phyloP scores from a whole-genome alignment of 2,888 invertebrate genomes.

The Spisula subtruncata region DNA sequence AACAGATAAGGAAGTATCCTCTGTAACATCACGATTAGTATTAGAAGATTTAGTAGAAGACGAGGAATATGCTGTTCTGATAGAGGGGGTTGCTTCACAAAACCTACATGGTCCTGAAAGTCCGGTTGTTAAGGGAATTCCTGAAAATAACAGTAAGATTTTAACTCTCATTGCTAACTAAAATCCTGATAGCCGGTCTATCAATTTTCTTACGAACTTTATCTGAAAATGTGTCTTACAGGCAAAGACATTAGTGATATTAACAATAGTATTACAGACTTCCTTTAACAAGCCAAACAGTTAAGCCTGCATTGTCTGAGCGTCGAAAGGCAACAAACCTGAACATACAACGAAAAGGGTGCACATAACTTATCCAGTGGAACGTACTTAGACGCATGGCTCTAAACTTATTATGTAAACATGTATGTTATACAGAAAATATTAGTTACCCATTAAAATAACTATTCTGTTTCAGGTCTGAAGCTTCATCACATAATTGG shows the following conservation, averaged over 20 bases:
- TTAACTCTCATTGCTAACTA: too few species aligned
- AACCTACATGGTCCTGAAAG: not conserved
- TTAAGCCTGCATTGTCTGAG: too few species aligned
- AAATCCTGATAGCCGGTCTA: too few species aligned
- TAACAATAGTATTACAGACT: too few species aligned
- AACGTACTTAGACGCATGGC: not conserved
- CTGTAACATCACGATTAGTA: not conserved
- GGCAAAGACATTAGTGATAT: too few species aligned
- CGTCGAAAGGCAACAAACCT: too few species aligned
- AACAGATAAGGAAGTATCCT: not conserved
- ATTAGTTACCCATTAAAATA: not conserved
- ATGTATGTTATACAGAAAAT: not conserved
- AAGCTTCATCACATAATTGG: not conserved
- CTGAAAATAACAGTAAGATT: not conserved
- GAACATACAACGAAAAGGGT: not conserved
- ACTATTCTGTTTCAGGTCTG: not conserved
- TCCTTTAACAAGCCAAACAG: too few species aligned
- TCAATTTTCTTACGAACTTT: too few species aligned
- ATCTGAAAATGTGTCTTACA: too few species aligned
- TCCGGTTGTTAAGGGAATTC: not conserved
- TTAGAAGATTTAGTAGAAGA: not conserved
- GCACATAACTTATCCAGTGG: not conserved
- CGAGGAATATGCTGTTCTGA: not conserved
- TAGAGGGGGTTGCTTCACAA: not conserved
- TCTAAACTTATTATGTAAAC: not conserved